Base-by-base conservation (phyloP, 1,140 invertebrate species). In the Tetragnatha versicolor region DNA sequence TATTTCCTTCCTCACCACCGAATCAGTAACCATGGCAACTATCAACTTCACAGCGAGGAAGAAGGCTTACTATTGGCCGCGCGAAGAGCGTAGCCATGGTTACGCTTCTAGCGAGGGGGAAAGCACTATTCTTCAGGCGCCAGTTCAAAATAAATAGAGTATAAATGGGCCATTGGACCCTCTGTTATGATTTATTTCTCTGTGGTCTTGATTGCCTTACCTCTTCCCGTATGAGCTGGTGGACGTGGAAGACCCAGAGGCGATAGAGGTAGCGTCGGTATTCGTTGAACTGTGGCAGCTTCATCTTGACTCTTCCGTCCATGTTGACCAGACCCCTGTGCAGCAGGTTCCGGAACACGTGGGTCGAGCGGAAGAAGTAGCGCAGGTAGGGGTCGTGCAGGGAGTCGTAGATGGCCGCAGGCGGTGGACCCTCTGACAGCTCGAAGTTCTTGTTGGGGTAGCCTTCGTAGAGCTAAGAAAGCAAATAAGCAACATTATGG, bases 381-480 rank as follows among this genome's bases (percentile, higher is more conserved):
- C 49, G 39, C 22, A 80, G 25, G 45, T 80, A 51, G 14, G 79
- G 79, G 49, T 80, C 79, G 17, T 72, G 17, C 7, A 80, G 5
- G 33, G 72, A 49, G 29, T 70, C 70, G 49, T 80, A 80, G 14
- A 31, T 10, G 1, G 3, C 47, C 53, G 9, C 3, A 10, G 68
- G 47, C 9, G 14, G 14, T 45, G 25, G 10, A 14, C 22, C n/a
- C 17, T 22, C 20, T 9, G 47, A 25, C n/a, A 55, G 5, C 17
- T 70, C 51, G 33, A 70, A 70, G 3, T 55, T 25, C 29, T 70
- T 53, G 2, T 33, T 37, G 10, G 68, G 68, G 31, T 39, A 70
- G 5, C 10, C 14, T 3, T 35, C 6, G 39, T 55, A 39, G 3
- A 70, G 51, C 68, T 70, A 27, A 4, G 27, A 31, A 39, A 5